Conservation (phyloP, 2,113 vertebrate species). For the Calyptomena viridis region DNA sequence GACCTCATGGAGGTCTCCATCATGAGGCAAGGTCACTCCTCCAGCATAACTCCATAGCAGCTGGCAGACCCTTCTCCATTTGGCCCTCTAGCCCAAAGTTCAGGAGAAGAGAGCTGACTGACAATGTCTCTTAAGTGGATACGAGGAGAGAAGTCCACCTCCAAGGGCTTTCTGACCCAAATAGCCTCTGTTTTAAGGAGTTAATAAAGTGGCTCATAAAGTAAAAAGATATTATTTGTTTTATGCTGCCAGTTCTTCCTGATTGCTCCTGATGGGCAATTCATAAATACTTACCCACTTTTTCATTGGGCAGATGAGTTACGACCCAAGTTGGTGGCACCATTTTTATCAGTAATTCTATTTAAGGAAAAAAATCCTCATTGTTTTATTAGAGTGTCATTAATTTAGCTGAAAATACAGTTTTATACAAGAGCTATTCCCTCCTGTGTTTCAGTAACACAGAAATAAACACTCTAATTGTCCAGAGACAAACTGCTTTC, state of each 20-base stretch:
- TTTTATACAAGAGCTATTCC: background rate
- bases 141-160: background rate
- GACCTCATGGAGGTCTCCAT: background rate
- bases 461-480: slow-evolving; percentile 21
- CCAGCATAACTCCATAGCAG: background rate
- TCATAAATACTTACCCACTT: background rate
- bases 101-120: background rate
- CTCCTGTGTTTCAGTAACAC: background rate
- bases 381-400: background rate
- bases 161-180: background rate
- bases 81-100: background rate
- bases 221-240: background rate
- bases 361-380: background rate
- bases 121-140: background rate
- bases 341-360: background rate
- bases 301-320: background rate
- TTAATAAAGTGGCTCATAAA: background rate
- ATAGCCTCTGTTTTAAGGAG: background rate
- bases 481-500: slow-evolving; percentile 13
- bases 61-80: background rate
- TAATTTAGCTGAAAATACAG: background rate
- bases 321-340: background rate
- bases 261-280: background rate
- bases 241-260: background rate
- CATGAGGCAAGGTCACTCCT: background rate